Evolutionary conservation across 2,888 invertebrate genomes (phyloP).

Genomic region (Dione juno): DNA sequence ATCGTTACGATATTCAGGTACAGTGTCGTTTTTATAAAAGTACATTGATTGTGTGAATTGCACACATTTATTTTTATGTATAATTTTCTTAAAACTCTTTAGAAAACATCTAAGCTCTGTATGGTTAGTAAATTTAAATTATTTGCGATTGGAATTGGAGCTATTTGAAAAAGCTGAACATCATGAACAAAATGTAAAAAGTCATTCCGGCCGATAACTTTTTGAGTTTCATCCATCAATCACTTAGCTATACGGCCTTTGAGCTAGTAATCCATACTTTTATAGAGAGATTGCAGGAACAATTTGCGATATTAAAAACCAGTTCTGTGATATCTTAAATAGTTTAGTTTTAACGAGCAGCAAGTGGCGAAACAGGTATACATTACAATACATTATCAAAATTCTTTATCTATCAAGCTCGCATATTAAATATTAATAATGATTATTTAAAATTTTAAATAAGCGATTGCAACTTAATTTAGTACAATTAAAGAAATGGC

Average conservation of each 20-base stretch:
- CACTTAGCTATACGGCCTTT: conserved; percentile 6
- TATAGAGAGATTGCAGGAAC: conserved; percentile 1
- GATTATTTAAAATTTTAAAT: too few relatives aligned
- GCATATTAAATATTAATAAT: too few relatives aligned
- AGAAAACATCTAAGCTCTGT: not conserved
- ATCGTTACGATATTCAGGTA: too few relatives aligned
- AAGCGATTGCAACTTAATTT: too few relatives aligned
- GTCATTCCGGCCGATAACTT: conserved; percentile 19
- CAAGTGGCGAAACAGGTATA: too few relatives aligned
- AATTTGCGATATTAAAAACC: not conserved
- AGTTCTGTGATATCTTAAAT: too few relatives aligned
- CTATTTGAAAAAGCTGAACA: conserved; percentile 6
- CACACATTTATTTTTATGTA: too few relatives aligned
- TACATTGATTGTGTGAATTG: too few relatives aligned
- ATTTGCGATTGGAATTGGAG: not conserved
- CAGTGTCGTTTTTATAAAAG: too few relatives aligned
- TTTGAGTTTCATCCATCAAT: conserved; percentile 19
- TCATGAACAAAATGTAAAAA: conserved; percentile 15
- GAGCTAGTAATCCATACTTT: conserved; percentile 13
- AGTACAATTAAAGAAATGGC: too few relatives aligned
- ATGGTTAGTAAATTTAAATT: not conserved
- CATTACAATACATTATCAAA: too few relatives aligned
- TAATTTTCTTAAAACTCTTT: not conserved
- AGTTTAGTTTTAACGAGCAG: not conserved
- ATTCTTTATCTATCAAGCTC: too few relatives aligned